Evolutionary conservation across 2,888 invertebrate species (phyloP).

Genomic region (Sisyra terminalis): DNA sequence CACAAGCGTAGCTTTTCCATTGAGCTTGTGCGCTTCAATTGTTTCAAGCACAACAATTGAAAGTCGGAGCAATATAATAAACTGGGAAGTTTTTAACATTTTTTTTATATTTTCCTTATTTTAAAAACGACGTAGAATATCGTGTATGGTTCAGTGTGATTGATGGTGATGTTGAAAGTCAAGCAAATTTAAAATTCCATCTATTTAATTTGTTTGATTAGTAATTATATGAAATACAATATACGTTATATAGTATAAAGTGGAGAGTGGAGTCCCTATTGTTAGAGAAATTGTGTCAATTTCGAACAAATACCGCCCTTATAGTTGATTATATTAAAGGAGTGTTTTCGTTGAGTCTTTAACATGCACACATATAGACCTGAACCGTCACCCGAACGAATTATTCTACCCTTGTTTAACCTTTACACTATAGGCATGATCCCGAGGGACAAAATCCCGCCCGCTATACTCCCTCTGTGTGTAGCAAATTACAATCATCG

Average conservation of each 20-base stretch:
- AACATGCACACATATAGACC: too few species aligned
- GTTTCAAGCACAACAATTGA: too few species aligned
- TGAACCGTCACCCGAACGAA: too few species aligned
- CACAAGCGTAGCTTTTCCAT: too few species aligned
- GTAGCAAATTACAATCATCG: conserved; percentile 6
- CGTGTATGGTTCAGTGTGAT: not conserved
- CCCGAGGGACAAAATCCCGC: conserved; percentile 1
- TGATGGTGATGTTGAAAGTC: conserved; percentile 1
- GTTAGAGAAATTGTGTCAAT: not conserved
- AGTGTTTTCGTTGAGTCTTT: too few species aligned
- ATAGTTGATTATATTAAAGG: too few species aligned
- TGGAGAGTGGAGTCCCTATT: not conserved
- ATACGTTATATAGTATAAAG: not conserved
- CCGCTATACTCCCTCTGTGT: too few species aligned
- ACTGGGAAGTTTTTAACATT: too few species aligned
- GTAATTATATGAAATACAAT: conserved; percentile 9
- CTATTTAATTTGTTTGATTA: conserved; percentile 10
- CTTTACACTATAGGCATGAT: conserved; percentile 5
- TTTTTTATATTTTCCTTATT: too few species aligned
- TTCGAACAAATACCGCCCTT: not conserved
- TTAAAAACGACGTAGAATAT: not conserved
- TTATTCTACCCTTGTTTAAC: conserved; percentile 7
- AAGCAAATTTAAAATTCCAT: conserved; percentile 9
- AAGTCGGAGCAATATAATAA: too few species aligned
- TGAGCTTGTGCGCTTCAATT: too few species aligned